Conservation (phyloP, 1,140 invertebrate genomes). For the Hypothenemus hampei region DNA sequence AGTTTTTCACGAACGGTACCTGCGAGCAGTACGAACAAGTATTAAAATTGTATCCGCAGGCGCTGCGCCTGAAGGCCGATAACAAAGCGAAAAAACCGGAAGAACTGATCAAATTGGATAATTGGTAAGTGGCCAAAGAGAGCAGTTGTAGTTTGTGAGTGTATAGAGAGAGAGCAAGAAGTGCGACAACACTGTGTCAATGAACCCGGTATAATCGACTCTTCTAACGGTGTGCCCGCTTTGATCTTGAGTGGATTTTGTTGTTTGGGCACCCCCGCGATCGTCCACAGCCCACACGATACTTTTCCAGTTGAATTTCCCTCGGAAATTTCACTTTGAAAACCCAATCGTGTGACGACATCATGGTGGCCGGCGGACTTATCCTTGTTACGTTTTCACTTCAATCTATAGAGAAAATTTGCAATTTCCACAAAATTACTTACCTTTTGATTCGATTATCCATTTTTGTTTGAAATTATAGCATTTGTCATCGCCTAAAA, state of each 20-base stretch:
- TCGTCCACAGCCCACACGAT: constrained; percentile 5
- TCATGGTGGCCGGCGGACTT: constrained; percentile 33
- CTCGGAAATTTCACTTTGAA: no score
- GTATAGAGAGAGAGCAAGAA: no score
- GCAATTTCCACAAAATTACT: no score
- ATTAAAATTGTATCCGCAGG: constrained; percentile 82
- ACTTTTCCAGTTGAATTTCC: constrained; percentile 12
- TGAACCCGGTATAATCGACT: constrained; percentile 44
- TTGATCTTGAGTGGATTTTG: constrained; percentile 32
- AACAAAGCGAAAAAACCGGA: constrained; percentile 85
- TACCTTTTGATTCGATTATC: no score
- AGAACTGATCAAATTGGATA: constrained; percentile 87
- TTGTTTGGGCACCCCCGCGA: constrained; percentile 49
- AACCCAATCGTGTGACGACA: constrained; percentile 31
- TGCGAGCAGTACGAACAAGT: constrained; percentile 82
- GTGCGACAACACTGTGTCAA: constrained; percentile 43
- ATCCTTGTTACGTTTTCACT: no score
- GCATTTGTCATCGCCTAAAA: no score
- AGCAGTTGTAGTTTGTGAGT: no score
- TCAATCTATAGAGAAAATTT: no score
- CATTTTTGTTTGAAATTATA: no score
- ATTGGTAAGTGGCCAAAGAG: constrained; percentile 74
- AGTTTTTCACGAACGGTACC: constrained; percentile 85
- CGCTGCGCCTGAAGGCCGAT: constrained; percentile 79
- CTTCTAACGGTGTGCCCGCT: constrained; percentile 10